phyloP scores from a whole-genome alignment of 2,113 vertebrate genomes.

The Cyprinodon variegatus region DNA sequence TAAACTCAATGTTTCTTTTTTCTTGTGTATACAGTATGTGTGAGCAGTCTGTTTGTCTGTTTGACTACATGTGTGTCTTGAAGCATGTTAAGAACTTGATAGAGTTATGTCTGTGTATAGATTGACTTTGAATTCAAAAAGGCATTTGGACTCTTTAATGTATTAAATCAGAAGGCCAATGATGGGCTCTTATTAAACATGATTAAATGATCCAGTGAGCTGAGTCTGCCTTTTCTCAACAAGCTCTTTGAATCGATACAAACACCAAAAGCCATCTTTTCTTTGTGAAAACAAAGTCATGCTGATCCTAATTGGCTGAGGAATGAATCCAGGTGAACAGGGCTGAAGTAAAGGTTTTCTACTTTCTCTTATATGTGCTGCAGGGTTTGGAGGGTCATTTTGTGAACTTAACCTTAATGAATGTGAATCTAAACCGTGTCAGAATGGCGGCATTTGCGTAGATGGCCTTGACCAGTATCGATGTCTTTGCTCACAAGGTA shows the following conservation, averaged over 20 bases:
- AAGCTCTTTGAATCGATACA: constrained; percentile 75
- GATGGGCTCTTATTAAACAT: constrained; percentile 76
- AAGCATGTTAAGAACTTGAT: constrained; percentile 56
- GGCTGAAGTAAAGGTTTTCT: constrained; percentile 37
- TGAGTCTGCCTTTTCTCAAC: constrained; percentile 62
- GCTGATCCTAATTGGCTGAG: constrained; percentile 76
- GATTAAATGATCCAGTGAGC: constrained; percentile 80
- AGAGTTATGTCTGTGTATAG: constrained; percentile 45
- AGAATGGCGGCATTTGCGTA: constrained; percentile 78
- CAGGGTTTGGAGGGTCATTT: constrained; percentile 75
- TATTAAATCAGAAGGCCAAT: constrained; percentile 73
- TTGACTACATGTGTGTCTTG: constrained; percentile 28
- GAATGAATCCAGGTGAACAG: constrained; percentile 64
- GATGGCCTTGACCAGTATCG: constrained; percentile 77
- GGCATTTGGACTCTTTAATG: constrained; percentile 61
- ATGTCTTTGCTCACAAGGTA: constrained; percentile 80
- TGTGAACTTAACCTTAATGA: constrained; percentile 78
- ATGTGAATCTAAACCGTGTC: constrained; percentile 78
- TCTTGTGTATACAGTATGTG: constrained; percentile 14
- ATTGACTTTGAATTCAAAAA: constrained; percentile 66
- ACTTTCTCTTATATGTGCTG: constrained; percentile 27
- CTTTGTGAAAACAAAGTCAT: constrained; percentile 76
- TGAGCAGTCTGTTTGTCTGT: background rate
- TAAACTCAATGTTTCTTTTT: constrained; percentile 37
- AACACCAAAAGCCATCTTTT: constrained; percentile 73